Percentiles rank a stretch among this genome's conserved stretches.
Evolutionary conservation across 2,888 invertebrate genomes (phyloP).

Genomic region (Apamea crenata): DNA sequence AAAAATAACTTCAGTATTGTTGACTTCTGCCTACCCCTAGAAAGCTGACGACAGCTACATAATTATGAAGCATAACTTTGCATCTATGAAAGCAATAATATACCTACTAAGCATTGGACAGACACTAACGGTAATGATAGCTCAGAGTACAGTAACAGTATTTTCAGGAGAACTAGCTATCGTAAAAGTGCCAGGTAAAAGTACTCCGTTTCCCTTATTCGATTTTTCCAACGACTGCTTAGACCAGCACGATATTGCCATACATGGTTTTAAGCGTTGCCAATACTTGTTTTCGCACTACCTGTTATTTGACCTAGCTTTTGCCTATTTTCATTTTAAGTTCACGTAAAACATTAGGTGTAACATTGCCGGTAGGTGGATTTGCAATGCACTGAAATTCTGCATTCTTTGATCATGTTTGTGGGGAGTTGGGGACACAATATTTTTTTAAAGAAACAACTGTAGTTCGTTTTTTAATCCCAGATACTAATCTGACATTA

Average conservation of each 20-base stretch:
- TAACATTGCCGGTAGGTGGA: neutral
- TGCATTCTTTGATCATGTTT: neutral
- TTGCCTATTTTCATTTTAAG: constrained; percentile 31
- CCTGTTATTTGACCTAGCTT: constrained; percentile 56
- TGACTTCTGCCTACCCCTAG: neutral
- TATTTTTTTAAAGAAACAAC: neutral
- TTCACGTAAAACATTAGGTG: constrained; percentile 13
- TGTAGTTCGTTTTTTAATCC: no score
- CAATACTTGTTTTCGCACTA: constrained; percentile 51
- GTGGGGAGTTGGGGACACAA: neutral
- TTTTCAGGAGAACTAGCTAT: constrained; percentile 17
- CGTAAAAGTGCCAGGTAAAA: constrained; percentile 22
- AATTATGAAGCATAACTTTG: neutral
- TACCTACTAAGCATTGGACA: neutral
- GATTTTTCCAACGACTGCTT: constrained; percentile 53
- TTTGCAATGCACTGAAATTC: neutral
- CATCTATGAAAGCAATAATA: neutral
- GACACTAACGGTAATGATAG: neutral
- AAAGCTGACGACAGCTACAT: neutral
- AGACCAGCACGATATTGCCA: constrained; percentile 43
- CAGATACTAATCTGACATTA: no score
- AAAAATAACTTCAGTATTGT: neutral
- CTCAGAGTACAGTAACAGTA: constrained; percentile 21
- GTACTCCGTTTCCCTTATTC: constrained; percentile 48
- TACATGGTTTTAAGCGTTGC: constrained; percentile 54